Percentiles rank a stretch among this genome's conserved stretches.
These are phyloP conservation scores for Antheraea mylitta DNA, from an alignment of 1,140 invertebrate genomes.

Conservation along the genomic window DNA sequence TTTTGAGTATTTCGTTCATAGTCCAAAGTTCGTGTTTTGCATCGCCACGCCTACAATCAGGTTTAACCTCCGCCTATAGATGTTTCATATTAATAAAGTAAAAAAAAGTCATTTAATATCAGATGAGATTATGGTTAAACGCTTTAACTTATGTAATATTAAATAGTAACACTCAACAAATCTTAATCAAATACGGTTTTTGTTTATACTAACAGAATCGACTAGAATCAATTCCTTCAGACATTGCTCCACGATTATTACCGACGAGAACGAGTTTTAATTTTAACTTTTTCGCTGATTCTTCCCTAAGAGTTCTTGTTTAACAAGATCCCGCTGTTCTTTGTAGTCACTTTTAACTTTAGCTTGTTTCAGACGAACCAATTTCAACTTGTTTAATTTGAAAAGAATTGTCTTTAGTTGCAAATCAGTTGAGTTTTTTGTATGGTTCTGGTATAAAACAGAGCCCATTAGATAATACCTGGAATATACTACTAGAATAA, in stretches of 20 bases:
- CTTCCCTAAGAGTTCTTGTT: constrained; percentile 53
- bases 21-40: too few species aligned
- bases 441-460: background rate
- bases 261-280: constrained; percentile 51
- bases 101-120: too few species aligned
- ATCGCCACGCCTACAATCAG: too few species aligned
- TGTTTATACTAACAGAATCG: background rate
- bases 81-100: too few species aligned
- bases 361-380: constrained; percentile 37
- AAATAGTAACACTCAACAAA: too few species aligned
- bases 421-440: background rate
- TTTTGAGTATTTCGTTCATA: too few species aligned
- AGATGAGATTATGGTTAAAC: too few species aligned
- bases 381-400: constrained; percentile 54
- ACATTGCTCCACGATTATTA: constrained; percentile 34
- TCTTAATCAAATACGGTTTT: too few species aligned
- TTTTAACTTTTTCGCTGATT: constrained; percentile 58
- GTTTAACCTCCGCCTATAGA: too few species aligned
- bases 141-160: too few species aligned
- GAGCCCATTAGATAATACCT: background rate
- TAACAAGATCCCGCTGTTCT: constrained; percentile 51
- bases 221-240: background rate
- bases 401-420: constrained; percentile 33
- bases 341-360: constrained; percentile 47
- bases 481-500: too few species aligned